Evolutionary conservation across 2,113 vertebrate genomes (phyloP).

Genomic region (Rhodinocichla rosea): DNA sequence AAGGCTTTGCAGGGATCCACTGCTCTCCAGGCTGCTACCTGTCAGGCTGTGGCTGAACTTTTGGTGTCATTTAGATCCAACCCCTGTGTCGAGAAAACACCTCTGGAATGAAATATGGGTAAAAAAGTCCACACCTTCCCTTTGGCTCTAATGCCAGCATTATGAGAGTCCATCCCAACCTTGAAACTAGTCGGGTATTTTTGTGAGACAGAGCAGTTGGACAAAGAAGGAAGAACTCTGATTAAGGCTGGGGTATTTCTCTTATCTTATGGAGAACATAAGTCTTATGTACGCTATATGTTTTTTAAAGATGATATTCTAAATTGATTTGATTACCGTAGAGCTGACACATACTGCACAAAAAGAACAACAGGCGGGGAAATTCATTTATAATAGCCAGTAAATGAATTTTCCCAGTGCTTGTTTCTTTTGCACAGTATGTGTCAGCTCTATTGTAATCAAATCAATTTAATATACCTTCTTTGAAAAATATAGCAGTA

Average conservation of each 20-base stretch:
- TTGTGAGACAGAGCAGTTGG: not conserved
- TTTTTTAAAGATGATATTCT: constrained; percentile 44
- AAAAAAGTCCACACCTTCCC: not conserved
- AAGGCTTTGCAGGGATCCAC: accelerated
- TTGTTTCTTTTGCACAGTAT: constrained; percentile 25
- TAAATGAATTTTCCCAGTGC: constrained; percentile 49
- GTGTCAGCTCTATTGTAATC: constrained; percentile 52
- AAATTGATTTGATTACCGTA: constrained; percentile 41
- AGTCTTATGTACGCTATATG: not conserved
- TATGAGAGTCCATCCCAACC: not conserved
- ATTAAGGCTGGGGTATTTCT: not conserved
- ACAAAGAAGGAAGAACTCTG: not conserved
- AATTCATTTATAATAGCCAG: constrained; percentile 59
- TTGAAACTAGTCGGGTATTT: not conserved
- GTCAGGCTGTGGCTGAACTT: not conserved
- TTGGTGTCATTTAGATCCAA: not conserved
- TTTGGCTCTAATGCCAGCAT: not conserved
- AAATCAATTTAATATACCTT: constrained; percentile 48
- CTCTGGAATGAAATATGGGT: not conserved
- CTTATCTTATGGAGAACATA: not conserved
- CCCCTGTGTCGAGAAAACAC: not conserved
- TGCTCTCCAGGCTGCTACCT: not conserved
- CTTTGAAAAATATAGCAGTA: constrained; percentile 29
- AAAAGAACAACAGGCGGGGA: constrained; percentile 38
- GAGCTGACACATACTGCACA: constrained; percentile 27